These are phyloP conservation scores for Mallotus villosus DNA, from an alignment of 2,797 vertebrate genomes.

Conservation along the genomic window DNA sequence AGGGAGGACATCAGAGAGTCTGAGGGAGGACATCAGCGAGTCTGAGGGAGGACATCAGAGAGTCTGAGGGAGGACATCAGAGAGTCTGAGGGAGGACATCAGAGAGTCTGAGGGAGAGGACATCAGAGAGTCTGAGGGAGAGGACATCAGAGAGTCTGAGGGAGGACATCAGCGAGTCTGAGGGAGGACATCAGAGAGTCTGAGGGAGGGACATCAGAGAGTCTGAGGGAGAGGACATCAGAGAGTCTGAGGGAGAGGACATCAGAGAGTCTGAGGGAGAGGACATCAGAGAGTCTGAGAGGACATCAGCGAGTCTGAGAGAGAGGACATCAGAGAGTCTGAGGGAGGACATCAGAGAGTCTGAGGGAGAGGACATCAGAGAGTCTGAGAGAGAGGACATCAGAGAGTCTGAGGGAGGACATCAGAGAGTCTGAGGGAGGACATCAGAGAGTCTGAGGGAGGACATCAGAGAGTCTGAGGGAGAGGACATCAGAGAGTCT, in stretches of 20 bases:
- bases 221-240: conserved; percentile 62
- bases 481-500: conserved; percentile 63
- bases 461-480: conserved; percentile 64
- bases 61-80: conserved; percentile 63
- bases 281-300: conserved; percentile 64
- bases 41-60: conserved; percentile 64
- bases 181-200: conserved; percentile 64
- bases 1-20: conserved; percentile 66
- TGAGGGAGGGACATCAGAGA: conserved; percentile 64
- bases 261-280: conserved; percentile 64
- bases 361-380: conserved; percentile 62
- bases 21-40: no score
- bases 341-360: conserved; percentile 66
- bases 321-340: conserved; percentile 63
- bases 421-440: conserved; percentile 64
- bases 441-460: conserved; percentile 64
- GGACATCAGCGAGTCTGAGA: no score
- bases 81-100: conserved; percentile 65
- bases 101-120: conserved; percentile 63
- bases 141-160: conserved; percentile 65
- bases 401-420: conserved; percentile 63
- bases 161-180: no score
- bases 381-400: conserved; percentile 65
- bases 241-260: conserved; percentile 64
- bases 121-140: conserved; percentile 63